phyloP scores from a whole-genome alignment of 1,140 invertebrate genomes.

The Panonychus citri region DNA sequence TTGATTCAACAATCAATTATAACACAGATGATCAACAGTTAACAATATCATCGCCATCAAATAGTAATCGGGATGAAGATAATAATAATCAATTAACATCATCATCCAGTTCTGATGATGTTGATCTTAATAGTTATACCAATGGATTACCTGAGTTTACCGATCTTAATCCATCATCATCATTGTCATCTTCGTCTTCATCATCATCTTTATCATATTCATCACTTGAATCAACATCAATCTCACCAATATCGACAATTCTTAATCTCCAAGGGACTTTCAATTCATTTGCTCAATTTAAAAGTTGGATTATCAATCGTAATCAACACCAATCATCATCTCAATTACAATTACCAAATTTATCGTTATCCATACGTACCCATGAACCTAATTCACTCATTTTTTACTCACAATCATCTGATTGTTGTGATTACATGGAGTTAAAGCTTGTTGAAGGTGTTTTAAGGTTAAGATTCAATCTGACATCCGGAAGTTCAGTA shows the following conservation, averaged over 20 bases:
- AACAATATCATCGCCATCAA: no score
- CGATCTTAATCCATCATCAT: no score
- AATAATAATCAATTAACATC: no score
- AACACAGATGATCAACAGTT: no score
- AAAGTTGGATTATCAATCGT: background rate
- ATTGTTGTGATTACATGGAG: background rate
- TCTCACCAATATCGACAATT: background rate
- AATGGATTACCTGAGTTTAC: no score
- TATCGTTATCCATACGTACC: no score
- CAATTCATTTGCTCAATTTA: background rate
- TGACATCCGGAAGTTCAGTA: slow-evolving; percentile 69
- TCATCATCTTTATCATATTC: background rate
- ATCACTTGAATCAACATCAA: background rate
- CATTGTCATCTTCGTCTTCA: background rate
- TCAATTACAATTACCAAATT: no score
- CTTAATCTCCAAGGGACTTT: background rate
- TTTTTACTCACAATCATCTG: background rate
- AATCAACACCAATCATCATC: background rate
- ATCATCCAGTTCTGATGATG: no score
- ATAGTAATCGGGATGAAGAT: no score
- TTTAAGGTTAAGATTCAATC: slow-evolving; percentile 48
- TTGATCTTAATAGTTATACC: no score
- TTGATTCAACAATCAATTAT: no score
- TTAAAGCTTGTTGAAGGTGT: slow-evolving; percentile 28
- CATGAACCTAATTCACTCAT: background rate